A percentile compares a stretch with the other conserved stretches of the same genome.
phyloP scores from a whole-genome alignment of 2,888 invertebrate genomes.

The Dione vanillae region DNA sequence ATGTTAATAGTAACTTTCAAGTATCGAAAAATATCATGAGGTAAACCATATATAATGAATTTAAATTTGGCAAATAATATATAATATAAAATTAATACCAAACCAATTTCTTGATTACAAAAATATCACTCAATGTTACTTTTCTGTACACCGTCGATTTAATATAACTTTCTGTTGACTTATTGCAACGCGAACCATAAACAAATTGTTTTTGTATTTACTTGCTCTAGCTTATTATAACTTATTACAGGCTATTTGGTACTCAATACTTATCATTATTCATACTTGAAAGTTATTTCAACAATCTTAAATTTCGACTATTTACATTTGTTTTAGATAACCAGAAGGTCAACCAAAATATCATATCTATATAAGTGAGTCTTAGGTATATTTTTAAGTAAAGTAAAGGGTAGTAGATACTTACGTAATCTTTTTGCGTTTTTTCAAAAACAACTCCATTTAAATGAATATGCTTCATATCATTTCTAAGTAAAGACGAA shows the following conservation, averaged over 20 bases:
- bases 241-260: no score
- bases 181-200: neutral
- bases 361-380: no score
- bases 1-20: no score
- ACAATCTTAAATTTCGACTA: neutral
- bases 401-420: slow-evolving; percentile 50
- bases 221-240: neutral
- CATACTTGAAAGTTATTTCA: neutral
- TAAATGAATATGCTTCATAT: slow-evolving; percentile 70
- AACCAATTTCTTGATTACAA: neutral
- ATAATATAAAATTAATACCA: neutral
- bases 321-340: neutral
- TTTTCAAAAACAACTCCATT: slow-evolving; percentile 63
- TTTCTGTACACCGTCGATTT: neutral
- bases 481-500: slow-evolving; percentile 63
- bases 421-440: slow-evolving; percentile 74
- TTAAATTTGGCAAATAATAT: no score
- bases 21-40: no score
- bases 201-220: neutral
- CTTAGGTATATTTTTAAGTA: neutral
- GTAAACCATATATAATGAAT: no score
- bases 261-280: no score
- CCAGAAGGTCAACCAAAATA: neutral
- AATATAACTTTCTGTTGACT: slow-evolving; percentile 1
- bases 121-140: neutral